Percentiles rank a stretch among this genome's conserved stretches.
Evolutionary conservation across 1,140 invertebrate species (phyloP).

Genomic region (Andrena cerasifolii): DNA sequence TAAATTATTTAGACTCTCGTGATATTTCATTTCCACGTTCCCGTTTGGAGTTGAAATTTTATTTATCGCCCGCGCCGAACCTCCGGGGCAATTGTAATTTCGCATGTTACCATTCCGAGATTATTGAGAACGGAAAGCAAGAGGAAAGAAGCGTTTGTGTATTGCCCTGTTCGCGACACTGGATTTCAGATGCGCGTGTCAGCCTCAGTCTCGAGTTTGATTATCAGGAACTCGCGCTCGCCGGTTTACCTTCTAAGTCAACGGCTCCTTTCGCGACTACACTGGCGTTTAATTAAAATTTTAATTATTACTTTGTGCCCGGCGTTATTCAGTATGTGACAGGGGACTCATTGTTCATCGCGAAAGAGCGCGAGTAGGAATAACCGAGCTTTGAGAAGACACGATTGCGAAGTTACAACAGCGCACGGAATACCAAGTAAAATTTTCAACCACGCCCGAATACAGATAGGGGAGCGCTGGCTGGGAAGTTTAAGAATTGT

Average conservation of each 20-base stretch:
- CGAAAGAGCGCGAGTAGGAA: neutral
- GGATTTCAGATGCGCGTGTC: too few species aligned
- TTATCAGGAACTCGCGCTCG: neutral
- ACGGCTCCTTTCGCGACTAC: neutral
- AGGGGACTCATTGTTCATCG: slow-evolving; percentile 11
- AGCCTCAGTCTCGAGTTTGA: neutral
- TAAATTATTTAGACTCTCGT: neutral
- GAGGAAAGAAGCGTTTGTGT: too few species aligned
- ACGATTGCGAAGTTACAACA: neutral
- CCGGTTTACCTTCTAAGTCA: neutral
- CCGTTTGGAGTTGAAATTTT: neutral
- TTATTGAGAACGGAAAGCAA: too few species aligned
- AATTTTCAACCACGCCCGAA: slow-evolving; percentile 15
- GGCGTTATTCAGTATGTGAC: neutral
- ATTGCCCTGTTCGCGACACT: too few species aligned
- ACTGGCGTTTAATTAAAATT: slow-evolving; percentile 13
- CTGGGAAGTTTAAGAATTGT: neutral
- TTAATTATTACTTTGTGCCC: neutral
- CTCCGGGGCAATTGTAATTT: too few species aligned
- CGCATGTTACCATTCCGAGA: too few species aligned
- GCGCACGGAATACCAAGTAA: neutral
- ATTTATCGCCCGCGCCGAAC: neutral
- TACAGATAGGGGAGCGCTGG: neutral
- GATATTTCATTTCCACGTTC: slow-evolving; percentile 7
- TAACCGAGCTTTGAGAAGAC: slow-evolving; percentile 9